Evolutionary conservation across 2,888 invertebrate species (phyloP), one percentile per base, ranked within the genome.

Genomic region (Lepeophtheirus nordmannii): DNA sequence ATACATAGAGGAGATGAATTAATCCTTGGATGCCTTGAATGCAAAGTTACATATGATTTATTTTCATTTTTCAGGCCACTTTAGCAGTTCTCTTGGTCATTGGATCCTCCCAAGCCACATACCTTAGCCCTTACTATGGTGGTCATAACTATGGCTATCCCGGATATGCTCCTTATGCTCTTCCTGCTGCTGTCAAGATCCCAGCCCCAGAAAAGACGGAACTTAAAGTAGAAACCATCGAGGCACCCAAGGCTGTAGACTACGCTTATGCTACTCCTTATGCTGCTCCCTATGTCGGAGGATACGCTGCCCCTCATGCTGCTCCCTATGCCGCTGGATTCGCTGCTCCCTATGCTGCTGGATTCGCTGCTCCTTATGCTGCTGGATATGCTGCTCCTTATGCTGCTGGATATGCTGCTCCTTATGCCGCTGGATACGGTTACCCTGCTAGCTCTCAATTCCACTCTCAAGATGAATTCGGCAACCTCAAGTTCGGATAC

Each of bases 401-500:
- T 40, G 39, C 30, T 14, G n/a, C 61, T 9, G n/a, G n/a, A n/a
- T n/a, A n/a, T n/a, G n/a, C n/a, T n/a, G n/a, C n/a, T n/a, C n/a
- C n/a, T n/a, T n/a, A n/a, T n/a, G n/a, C n/a, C n/a, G n/a, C n/a
- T n/a, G 37, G 14, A 22, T 30, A n/a, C 14, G 30, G 30, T 30
- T 30, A 30, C 12, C 53, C 53, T 30, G 37, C 56, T 8, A 20
- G 46, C 53, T 53, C 53, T 12, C 63, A 63, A 30, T 63, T 53
- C 63, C 63, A 63, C n/a, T 41, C 63, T 30, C 63, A 63, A 23
- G 63, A 63, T 37, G 63, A 63, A 37, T 63, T 63, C 63, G 63
- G 63, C 17, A 63, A 63, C 56, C n/a, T 63, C 23, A 22, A 63
- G 23, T 56, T 46, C 63, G 63, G 63, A 63, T 63, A 63, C 63